Base-by-base conservation (phyloP, 2,113 vertebrate species). In the Xenus cinereus region DNA sequence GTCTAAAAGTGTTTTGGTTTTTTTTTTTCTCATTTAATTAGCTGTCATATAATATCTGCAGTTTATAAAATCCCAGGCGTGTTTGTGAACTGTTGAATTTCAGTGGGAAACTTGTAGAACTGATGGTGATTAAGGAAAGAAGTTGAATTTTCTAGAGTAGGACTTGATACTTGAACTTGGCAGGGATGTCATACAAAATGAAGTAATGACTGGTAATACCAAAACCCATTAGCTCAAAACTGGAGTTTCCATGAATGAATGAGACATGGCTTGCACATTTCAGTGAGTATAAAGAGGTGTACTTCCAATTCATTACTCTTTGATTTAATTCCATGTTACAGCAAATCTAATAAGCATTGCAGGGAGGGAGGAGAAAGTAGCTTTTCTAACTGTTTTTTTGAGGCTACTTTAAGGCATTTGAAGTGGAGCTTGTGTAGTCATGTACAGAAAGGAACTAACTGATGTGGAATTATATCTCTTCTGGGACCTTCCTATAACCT, bases 251-350 rank as follows among this genome's bases (percentile, higher is more conserved):
- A 2, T 37, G 56, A 63, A 23, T 33, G 28, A 45, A 51, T 60
- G 46, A 69, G 41, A 9, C 0, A 0, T 17, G 33, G 28, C 18
- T 68, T n/a, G 9, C 1, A 2, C 18, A 11, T 76, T 68, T 78
- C 28, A 33, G 27, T 54, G 21, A 18, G 20, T 15, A 7, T 33
- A 10, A 77, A 39, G n/a, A 10, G 33, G 8, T 35, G 22, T 37
- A 4, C 30, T 74, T 57, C 37, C n/a, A 75, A 41, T 81, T 71
- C 16, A 28, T 7, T 63, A 33, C 7, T 51, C 33, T 63, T 60
- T 4, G 6, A 37, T 81, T 59, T 59, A 53, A 59, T 71, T 87
- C 33, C 68, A n/a, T 75, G 54, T 46, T 64, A 17, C 41, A 16
- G 4, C 5, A n/a, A 7, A 43, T 26, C 23, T n/a, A 32, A 80